Evolutionary conservation across 2,797 vertebrate genomes (phyloP).

Genomic region (Alca torda): DNA sequence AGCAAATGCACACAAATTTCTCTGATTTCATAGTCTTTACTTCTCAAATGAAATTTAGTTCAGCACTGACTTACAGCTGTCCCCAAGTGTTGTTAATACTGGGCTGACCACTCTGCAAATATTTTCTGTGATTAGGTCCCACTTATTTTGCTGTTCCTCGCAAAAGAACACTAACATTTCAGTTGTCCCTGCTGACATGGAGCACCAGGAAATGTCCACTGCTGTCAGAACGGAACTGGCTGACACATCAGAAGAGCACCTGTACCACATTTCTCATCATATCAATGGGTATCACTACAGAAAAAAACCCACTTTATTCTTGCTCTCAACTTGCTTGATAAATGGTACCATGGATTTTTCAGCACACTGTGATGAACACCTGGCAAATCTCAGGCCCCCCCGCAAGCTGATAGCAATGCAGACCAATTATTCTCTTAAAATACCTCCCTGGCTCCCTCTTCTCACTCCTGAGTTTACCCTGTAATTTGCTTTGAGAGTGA

Average conservation of each 20-base stretch:
- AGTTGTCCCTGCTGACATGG: not conserved
- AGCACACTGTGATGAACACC: not conserved
- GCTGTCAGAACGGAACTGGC: not conserved
- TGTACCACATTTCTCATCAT: not conserved
- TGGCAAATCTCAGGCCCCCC: not conserved
- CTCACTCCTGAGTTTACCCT: not conserved
- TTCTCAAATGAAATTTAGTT: not conserved
- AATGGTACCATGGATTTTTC: not conserved
- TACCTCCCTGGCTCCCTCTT: not conserved
- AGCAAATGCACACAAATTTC: not conserved
- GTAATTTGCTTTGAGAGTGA: not conserved
- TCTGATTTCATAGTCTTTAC: not conserved
- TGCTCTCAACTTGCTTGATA: not conserved
- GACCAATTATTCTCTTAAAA: not conserved
- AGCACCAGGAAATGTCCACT: not conserved
- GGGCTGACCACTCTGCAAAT: not conserved
- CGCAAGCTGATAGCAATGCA: not conserved
- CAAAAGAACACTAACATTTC: not conserved
- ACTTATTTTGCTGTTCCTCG: not conserved
- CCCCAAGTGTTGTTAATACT: not conserved
- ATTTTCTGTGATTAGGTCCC: not conserved
- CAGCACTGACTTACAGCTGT: not conserved
- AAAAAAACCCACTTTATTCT: rapidly evolving
- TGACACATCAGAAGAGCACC: not conserved
- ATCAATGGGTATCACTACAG: not conserved